Evolutionary conservation across 2,797 vertebrate species (phyloP), one percentile per base, ranked within the genome.

Genomic region (Toxotes lorentzi): DNA sequence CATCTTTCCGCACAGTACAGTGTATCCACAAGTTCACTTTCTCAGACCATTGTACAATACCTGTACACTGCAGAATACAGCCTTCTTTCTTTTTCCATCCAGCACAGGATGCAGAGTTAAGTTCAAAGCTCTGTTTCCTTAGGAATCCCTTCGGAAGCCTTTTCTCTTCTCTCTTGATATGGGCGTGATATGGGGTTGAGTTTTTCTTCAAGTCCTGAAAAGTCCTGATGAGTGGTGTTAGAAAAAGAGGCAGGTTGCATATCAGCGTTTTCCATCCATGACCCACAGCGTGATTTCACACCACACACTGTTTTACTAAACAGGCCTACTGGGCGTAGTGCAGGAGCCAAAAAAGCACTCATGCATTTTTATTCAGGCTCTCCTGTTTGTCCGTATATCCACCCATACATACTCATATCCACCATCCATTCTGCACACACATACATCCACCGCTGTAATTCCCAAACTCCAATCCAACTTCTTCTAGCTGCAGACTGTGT

Each of bases 211-310:
- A 34, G 59, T 82, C 74, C 54, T 74, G 35, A 63, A 66, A 72
- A 75, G 50, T 57, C 66, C 70, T 34, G 35, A 51, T 27, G 68
- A 60, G 53, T 61, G 72, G 69, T 73, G 65, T 81, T 50, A 63
- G 62, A 77, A 77, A 76, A 60, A 10, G 24, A 78, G 62, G 71
- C 75, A 27, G 70, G 59, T 79, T 86, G 54, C 78, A 79, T 74
- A 82, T 87, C 83, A 82, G 58, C 60, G 68, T 91, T 89, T 92
- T 86, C 75, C 63, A 85, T 81, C 71, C 40, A 0, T 79, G 70
- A 81, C 69, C 54, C 76, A 70, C 77, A 70, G 67, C 79, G 59
- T 78, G 78, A 86, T 74, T 90, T 91, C 71, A 87, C 76, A 85
- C 76, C 70, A 73, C 83, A 68, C 48, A 23, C 70, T 86, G 76